Conservation (phyloP, 2,888 invertebrate species). For the Drosophila falleni region DNA sequence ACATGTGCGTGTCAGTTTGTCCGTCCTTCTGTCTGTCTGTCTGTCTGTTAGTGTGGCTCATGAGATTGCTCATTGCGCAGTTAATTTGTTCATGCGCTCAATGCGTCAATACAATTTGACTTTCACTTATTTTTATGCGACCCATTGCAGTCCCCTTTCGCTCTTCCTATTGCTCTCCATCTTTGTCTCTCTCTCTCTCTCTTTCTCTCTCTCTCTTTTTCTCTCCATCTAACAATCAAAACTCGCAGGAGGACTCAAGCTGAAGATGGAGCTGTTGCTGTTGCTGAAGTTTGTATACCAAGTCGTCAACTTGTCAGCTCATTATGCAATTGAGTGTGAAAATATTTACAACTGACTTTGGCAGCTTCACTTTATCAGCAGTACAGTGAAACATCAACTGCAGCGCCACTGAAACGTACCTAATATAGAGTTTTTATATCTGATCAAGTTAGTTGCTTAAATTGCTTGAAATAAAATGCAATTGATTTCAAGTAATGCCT, state of each 20-base stretch:
- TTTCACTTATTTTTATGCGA: constrained; percentile 77
- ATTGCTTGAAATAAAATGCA: not conserved
- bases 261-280: constrained; percentile 37
- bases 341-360: constrained; percentile 46
- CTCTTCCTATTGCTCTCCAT: not conserved
- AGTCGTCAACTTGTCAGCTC: constrained; percentile 59
- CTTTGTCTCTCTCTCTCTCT: not conserved
- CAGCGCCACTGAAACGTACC: constrained; percentile 5
- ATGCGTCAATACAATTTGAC: constrained; percentile 81
- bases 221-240: constrained; percentile 16
- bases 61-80: constrained; percentile 78
- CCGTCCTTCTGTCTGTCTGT: constrained; percentile 12
- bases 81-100: constrained; percentile 80
- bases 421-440: not conserved
- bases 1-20: constrained; percentile 49
- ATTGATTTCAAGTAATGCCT: not conserved
- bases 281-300: constrained; percentile 25
- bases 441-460: not conserved
- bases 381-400: constrained; percentile 18
- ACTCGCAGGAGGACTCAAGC: constrained; percentile 38
- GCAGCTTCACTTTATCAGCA: constrained; percentile 18
- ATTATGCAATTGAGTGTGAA: constrained; percentile 61
- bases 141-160: constrained; percentile 57
- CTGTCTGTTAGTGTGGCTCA: constrained; percentile 30
- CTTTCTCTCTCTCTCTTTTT: not conserved